phyloP scores from a whole-genome alignment of 2,797 vertebrate genomes.

The Antennarius maculatus region DNA sequence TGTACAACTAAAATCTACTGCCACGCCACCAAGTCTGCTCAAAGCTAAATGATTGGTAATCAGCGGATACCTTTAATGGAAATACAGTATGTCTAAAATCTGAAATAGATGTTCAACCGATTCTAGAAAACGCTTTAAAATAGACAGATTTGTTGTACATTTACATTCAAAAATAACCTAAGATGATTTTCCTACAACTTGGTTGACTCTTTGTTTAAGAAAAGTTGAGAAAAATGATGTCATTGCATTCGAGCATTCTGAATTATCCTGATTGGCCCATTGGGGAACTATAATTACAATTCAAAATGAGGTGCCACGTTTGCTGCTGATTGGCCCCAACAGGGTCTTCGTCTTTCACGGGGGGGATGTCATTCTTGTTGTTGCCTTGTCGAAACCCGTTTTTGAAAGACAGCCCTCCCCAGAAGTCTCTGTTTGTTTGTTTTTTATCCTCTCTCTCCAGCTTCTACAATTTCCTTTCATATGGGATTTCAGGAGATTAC shows the following conservation, averaged over 20 bases:
- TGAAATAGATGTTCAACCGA: conserved; percentile 2
- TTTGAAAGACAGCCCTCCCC: conserved; percentile 28
- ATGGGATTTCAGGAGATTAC: conserved; percentile 33
- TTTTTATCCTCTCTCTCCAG: conserved; percentile 16
- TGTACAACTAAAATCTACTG: too few relatives aligned
- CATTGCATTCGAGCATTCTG: conserved; percentile 28
- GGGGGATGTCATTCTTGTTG: conserved; percentile 26
- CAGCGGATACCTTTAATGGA: background rate
- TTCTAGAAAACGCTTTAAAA: conserved; percentile 6
- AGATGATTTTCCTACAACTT: conserved; percentile 7
- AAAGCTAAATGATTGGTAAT: background rate
- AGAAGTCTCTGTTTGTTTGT: conserved; percentile 26
- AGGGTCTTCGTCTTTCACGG: conserved; percentile 35
- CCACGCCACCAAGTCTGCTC: background rate
- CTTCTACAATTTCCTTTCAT: background rate
- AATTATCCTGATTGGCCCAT: conserved; percentile 49
- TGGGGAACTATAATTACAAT: conserved; percentile 57
- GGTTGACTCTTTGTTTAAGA: conserved; percentile 38
- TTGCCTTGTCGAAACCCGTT: conserved; percentile 32
- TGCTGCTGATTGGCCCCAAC: conserved; percentile 51
- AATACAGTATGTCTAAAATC: too few relatives aligned
- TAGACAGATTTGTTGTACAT: conserved; percentile 16
- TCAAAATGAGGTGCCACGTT: conserved; percentile 42
- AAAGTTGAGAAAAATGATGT: conserved; percentile 43
- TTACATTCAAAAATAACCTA: conserved; percentile 1